These are phyloP conservation scores for Muschampia plurimacula DNA, from an alignment of 2,888 invertebrate genomes.

Conservation along the genomic window DNA sequence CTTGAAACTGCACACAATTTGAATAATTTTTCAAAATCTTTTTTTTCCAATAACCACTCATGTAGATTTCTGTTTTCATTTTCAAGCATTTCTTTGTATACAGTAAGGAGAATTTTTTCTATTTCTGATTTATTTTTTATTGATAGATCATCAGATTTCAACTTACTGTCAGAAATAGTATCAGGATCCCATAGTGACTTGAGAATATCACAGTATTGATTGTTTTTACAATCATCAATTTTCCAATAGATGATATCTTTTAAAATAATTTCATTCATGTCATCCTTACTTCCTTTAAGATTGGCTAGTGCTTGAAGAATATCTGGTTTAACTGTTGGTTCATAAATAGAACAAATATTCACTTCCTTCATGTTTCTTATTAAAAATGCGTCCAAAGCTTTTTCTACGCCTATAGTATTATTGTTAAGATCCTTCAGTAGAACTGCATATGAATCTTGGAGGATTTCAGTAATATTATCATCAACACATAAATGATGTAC, in stretches of 20 bases:
- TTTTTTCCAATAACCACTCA: slow-evolving; percentile 49
- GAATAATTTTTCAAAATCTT: slow-evolving; percentile 52
- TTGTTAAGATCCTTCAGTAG: slow-evolving; percentile 47
- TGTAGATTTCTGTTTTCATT: slow-evolving; percentile 46
- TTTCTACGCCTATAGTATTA: slow-evolving; percentile 48
- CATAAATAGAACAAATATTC: slow-evolving; percentile 54
- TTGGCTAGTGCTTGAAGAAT: slow-evolving; percentile 69
- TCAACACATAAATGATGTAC: slow-evolving; percentile 63
- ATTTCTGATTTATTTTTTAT: slow-evolving; percentile 69
- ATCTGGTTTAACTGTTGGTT: slow-evolving; percentile 61
- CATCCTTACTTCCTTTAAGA: slow-evolving; percentile 56
- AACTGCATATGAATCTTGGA: slow-evolving; percentile 59
- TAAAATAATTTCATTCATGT: slow-evolving; percentile 46
- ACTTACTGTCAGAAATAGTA: slow-evolving; percentile 9
- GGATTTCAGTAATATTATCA: slow-evolving; percentile 57
- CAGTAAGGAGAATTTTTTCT: slow-evolving; percentile 60
- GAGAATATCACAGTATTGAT: slow-evolving; percentile 49
- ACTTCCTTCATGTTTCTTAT: slow-evolving; percentile 59
- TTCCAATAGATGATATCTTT: slow-evolving; percentile 64
- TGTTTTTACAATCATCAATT: slow-evolving; percentile 48
- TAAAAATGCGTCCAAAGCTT: slow-evolving; percentile 66
- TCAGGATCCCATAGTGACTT: slow-evolving; percentile 60
- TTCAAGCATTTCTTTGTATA: slow-evolving; percentile 52
- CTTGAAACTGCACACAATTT: slow-evolving; percentile 61
- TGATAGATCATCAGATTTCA: slow-evolving; percentile 56